Percentiles rank a stretch among this genome's conserved stretches.
Evolutionary conservation across 2,888 invertebrate genomes (phyloP).

Genomic region (Deilephila elpenor): DNA sequence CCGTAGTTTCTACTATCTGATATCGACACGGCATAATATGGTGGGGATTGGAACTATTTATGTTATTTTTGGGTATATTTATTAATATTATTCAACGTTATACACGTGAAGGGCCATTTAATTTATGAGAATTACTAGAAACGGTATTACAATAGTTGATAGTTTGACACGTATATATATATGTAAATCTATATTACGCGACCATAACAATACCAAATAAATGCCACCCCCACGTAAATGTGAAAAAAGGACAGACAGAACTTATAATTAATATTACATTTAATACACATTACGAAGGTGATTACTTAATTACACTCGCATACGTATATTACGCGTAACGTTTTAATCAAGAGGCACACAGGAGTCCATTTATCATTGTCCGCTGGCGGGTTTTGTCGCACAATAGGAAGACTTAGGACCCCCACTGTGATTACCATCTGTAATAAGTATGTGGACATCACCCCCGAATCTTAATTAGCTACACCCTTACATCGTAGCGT

Average conservation of each 20-base stretch:
- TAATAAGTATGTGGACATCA: conserved; percentile 61
- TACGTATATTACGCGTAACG: conserved; percentile 9
- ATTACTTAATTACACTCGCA: not conserved
- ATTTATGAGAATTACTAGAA: too few relatives aligned
- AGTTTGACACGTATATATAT: too few relatives aligned
- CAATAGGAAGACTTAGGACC: conserved; percentile 56
- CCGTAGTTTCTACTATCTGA: too few relatives aligned
- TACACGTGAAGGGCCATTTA: too few relatives aligned
- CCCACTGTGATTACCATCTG: conserved; percentile 62
- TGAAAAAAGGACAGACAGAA: not conserved
- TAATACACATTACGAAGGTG: not conserved
- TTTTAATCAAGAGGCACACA: conserved; percentile 54
- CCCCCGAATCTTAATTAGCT: conserved; percentile 63
- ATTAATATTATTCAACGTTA: too few relatives aligned
- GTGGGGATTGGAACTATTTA: too few relatives aligned
- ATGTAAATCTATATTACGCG: too few relatives aligned
- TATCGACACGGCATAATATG: too few relatives aligned
- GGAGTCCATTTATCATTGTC: conserved; percentile 58
- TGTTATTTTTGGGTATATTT: too few relatives aligned
- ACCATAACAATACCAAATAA: too few relatives aligned
- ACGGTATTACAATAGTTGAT: too few relatives aligned
- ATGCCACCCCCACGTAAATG: too few relatives aligned
- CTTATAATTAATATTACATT: not conserved
- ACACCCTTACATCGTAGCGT: conserved; percentile 39
- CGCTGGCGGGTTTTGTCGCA: conserved; percentile 53